Evolutionary conservation across 2,797 vertebrate genomes (phyloP), one percentile per base, ranked within the genome.

Genomic region (Anguilla megastoma): DNA sequence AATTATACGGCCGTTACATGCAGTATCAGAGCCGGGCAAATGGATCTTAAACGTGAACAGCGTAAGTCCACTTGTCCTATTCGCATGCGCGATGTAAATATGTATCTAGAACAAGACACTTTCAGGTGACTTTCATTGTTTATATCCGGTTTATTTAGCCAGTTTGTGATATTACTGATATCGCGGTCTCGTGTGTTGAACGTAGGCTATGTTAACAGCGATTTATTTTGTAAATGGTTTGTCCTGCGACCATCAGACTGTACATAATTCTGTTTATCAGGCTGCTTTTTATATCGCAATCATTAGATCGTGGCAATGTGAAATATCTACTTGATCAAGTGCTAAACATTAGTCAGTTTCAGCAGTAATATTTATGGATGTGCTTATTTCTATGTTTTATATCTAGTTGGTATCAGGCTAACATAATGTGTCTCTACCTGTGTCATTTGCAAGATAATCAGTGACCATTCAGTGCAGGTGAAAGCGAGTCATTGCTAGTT

Each of bases 11-110:
- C 91, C 89, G 33, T 88, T 90, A 1, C 0, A 76, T 2, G 94
- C 93, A 0, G 89, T 91, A 41, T 95, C 95, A 0, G 95, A 96
- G 84, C 92, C 41, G 27, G 96, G 96, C 2, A 95, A 92, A 88
- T 96, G 96, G 96, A 88, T 36, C 80, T 41, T 93, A 69, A n/a
- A 90, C 36, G 60, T 96, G 30, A 80, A 90, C 86, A 92, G 86
- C 33, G 96, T 96, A 93, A 95, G 96, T 96, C 60, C 24, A 48
- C 45, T 63, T 52, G 76, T 69, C 54, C 52, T 45, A 24, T 33
- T 90, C 66, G 50, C n/a, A 45, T 86, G 86, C 87, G 85, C 76
- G 84, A 58, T 79, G 50, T 54, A 27, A 87, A 56, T 41, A 63
- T 8, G 56, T 10, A 1, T 48, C 21, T 4, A 14, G 21, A 69